Conservation (phyloP, 2,888 invertebrate species). For the Machimus rusticus region DNA sequence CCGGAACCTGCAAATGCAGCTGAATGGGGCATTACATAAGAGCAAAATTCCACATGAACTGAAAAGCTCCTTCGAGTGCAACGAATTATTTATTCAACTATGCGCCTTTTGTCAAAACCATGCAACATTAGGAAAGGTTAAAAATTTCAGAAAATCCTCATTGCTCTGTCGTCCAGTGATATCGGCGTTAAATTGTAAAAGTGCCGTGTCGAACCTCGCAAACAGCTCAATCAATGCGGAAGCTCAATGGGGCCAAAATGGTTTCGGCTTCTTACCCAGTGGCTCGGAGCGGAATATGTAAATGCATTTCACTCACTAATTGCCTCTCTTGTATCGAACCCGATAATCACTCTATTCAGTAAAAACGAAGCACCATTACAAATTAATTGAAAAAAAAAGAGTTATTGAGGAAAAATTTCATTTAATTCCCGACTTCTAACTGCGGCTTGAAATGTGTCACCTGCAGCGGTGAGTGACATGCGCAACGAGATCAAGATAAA, state of each 20-base stretch:
- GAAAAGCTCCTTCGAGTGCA: conserved; percentile 5
- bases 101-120: background rate
- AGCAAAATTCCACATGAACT: background rate
- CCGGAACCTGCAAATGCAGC: background rate
- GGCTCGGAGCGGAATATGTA: background rate
- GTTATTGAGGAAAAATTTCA: background rate
- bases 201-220: background rate
- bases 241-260: background rate
- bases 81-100: background rate
- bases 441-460: background rate
- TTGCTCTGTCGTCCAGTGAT: background rate
- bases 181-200: background rate
- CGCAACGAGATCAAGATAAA: background rate
- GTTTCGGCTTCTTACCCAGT: background rate
- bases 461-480: background rate
- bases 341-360: background rate
- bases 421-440: background rate
- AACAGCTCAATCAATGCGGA: background rate
- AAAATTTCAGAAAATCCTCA: background rate
- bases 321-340: background rate
- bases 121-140: background rate
- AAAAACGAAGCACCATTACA: background rate
- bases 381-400: background rate
- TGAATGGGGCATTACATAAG: background rate
- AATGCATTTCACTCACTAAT: background rate